Evolutionary conservation across 2,113 vertebrate genomes (phyloP).

Genomic region (Myrmecophaga tridactyla): DNA sequence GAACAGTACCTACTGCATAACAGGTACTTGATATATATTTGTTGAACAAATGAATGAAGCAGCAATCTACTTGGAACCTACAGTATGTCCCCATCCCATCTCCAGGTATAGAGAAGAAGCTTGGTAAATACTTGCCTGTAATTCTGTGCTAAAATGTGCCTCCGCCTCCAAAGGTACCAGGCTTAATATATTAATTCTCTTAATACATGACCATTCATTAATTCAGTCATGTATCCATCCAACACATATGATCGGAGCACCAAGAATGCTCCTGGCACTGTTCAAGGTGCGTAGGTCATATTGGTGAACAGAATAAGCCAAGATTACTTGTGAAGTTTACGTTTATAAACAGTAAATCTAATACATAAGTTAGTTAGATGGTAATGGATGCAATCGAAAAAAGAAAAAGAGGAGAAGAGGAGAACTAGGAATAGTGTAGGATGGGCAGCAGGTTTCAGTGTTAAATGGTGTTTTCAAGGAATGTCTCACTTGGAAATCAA

Average conservation of each 20-base stretch:
- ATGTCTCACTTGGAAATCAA: not conserved
- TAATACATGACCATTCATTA: not conserved
- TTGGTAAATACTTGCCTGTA: not conserved
- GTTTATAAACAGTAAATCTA: not conserved
- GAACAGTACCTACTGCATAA: not conserved
- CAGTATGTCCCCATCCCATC: not conserved
- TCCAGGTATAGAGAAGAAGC: not conserved
- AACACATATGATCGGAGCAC: not conserved
- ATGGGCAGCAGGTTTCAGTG: not conserved
- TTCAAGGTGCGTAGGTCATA: not conserved
- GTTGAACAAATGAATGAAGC: not conserved
- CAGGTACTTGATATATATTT: not conserved
- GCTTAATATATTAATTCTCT: not conserved
- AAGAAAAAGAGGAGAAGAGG: not conserved
- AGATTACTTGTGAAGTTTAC: not conserved
- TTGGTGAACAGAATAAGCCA: not conserved
- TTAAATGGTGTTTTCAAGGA: not conserved
- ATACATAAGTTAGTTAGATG: not conserved
- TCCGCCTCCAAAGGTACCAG: not conserved
- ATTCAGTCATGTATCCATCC: not conserved
- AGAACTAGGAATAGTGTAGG: rapidly evolving
- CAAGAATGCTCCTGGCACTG: not conserved
- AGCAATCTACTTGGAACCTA: not conserved
- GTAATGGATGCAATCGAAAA: not conserved
- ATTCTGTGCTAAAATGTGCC: not conserved